These are phyloP conservation scores for Leptinotarsa undecemlineata DNA, from an alignment of 1,140 invertebrate species.

Conservation along the genomic window DNA sequence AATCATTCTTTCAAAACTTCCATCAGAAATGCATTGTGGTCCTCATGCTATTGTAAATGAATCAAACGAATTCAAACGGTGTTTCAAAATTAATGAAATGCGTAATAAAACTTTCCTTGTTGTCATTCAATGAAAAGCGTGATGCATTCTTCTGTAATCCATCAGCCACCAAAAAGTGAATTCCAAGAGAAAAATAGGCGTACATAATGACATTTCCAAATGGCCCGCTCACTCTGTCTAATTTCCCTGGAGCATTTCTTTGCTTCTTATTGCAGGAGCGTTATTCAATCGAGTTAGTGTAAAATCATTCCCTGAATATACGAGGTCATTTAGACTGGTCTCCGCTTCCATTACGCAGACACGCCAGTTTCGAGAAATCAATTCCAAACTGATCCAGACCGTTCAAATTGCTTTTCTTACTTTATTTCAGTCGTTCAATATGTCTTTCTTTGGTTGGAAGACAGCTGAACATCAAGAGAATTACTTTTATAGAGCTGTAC, in stretches of 20 bases:
- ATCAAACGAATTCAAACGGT: too few species aligned
- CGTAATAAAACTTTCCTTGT: too few species aligned
- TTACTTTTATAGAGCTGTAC: slow-evolving; percentile 9
- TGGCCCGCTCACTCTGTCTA: background rate
- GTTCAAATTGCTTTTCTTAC: slow-evolving; percentile 46
- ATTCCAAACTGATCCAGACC: slow-evolving; percentile 38
- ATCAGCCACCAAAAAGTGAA: too few species aligned
- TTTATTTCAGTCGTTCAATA: slow-evolving; percentile 46
- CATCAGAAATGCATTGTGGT: too few species aligned
- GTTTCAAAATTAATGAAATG: too few species aligned
- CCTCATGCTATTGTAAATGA: too few species aligned
- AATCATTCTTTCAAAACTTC: too few species aligned
- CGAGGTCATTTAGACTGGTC: slow-evolving; percentile 38
- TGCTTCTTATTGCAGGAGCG: slow-evolving; percentile 1
- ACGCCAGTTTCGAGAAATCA: slow-evolving; percentile 30
- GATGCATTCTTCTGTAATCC: too few species aligned
- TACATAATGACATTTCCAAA: background rate
- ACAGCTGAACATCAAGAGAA: slow-evolving; percentile 28
- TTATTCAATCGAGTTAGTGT: slow-evolving; percentile 21
- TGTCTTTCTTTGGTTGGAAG: slow-evolving; percentile 38
- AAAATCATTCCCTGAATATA: slow-evolving; percentile 39
- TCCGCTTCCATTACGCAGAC: slow-evolving; percentile 18
- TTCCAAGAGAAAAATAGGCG: background rate
- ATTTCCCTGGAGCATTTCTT: too few species aligned
- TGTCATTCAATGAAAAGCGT: too few species aligned